Percentiles rank a stretch among this genome's conserved stretches.
Evolutionary conservation across 2,888 invertebrate genomes (phyloP).

Genomic region (Eupeodes luniger): DNA sequence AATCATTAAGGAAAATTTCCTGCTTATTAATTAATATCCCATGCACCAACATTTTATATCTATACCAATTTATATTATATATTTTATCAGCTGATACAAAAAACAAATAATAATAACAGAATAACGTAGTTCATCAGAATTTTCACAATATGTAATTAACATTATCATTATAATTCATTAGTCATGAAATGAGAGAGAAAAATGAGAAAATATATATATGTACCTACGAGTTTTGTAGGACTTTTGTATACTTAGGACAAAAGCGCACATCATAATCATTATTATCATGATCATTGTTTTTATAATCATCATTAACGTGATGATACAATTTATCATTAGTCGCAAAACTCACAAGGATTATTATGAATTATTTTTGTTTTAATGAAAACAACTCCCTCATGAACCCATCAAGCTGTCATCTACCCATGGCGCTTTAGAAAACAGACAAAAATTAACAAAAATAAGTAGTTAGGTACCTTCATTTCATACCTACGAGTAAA

Average conservation of each 20-base stretch:
- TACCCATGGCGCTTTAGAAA: background rate
- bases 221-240: background rate
- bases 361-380: conserved; percentile 9
- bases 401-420: conserved; percentile 16
- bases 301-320: background rate
- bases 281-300: background rate
- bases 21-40: conserved; percentile 34
- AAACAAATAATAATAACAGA: background rate
- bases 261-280: conserved; percentile 14
- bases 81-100: background rate
- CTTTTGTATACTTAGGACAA: background rate
- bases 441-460: conserved; percentile 12
- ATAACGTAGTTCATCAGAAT: conserved; percentile 6
- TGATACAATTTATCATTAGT: conserved; percentile 45
- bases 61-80: background rate
- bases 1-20: background rate
- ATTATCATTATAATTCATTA: conserved; percentile 37
- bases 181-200: background rate
- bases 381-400: conserved; percentile 11
- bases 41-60: background rate
- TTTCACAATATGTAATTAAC: conserved; percentile 28
- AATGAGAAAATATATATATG: background rate
- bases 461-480: background rate
- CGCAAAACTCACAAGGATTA: conserved; percentile 4
- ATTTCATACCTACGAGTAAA: background rate